phyloP scores from a whole-genome alignment of 2,797 vertebrate species.

The Falco cherrug region DNA sequence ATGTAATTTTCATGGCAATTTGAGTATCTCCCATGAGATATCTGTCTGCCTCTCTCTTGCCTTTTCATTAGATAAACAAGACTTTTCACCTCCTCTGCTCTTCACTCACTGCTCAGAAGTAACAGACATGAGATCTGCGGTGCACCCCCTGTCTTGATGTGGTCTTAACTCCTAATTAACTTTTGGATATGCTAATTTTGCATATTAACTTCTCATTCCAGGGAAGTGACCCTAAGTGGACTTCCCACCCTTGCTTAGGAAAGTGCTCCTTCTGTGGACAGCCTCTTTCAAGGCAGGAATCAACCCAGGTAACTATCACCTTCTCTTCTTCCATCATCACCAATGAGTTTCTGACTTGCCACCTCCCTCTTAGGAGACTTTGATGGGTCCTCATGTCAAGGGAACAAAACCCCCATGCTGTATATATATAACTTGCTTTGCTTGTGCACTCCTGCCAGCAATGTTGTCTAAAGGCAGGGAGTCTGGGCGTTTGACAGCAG shows the following conservation, averaged over 20 bases:
- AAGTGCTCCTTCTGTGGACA: neutral
- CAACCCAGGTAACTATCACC: neutral
- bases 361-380: neutral
- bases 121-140: neutral
- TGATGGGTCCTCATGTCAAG: neutral
- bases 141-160: neutral
- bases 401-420: neutral
- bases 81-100: neutral
- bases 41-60: neutral
- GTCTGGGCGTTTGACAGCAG: rapidly evolving
- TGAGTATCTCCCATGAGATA: neutral
- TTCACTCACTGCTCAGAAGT: neutral
- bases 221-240: neutral
- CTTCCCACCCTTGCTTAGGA: neutral
- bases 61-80: neutral
- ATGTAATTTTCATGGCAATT: neutral
- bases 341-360: neutral
- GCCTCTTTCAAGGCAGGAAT: neutral
- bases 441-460: neutral
- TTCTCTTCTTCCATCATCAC: neutral
- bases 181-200: neutral
- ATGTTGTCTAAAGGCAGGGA: neutral
- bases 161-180: neutral
- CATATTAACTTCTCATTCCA: neutral
- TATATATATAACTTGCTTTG: neutral